Evolutionary conservation across 2,888 invertebrate genomes (phyloP).

Genomic region (Epiblema foenella): DNA sequence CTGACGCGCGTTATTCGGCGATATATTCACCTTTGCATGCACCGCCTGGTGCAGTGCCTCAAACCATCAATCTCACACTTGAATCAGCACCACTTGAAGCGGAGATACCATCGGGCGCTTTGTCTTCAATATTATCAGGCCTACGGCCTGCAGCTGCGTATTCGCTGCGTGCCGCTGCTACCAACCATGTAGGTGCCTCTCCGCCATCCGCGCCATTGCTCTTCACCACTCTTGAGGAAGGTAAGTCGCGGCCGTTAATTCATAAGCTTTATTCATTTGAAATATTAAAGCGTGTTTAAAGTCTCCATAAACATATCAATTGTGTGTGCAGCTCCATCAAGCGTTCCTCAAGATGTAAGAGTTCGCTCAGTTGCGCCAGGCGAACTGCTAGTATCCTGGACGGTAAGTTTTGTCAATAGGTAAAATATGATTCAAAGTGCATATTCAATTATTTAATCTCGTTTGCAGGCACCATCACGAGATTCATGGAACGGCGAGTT

Average conservation of each 20-base stretch:
- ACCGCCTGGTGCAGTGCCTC: conserved; percentile 50
- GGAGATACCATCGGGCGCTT: conserved; percentile 44
- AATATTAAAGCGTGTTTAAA: neutral
- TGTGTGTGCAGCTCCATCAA: conserved; percentile 85
- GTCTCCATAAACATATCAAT: neutral
- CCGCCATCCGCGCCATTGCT: conserved; percentile 87
- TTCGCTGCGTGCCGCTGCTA: conserved; percentile 87
- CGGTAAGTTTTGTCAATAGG: conserved; percentile 72
- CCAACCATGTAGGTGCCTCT: conserved; percentile 89
- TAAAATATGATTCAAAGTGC: neutral
- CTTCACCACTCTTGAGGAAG: conserved; percentile 90
- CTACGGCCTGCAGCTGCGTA: conserved; percentile 89
- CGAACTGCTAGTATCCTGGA: conserved; percentile 89
- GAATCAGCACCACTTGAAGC: conserved; percentile 51
- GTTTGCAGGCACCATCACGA: conserved; percentile 84
- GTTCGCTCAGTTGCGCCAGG: conserved; percentile 87
- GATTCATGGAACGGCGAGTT: conserved; percentile 90
- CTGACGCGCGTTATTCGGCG: conserved; percentile 46
- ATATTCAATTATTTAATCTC: neutral
- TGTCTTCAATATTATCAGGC: conserved; percentile 69
- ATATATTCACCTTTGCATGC: conserved; percentile 45
- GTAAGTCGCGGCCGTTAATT: conserved; percentile 60
- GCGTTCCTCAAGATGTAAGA: conserved; percentile 87
- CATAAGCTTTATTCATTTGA: neutral
- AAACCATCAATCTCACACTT: conserved; percentile 60